A percentile compares a stretch with the other conserved stretches of the same genome.
phyloP scores from a whole-genome alignment of 2,888 invertebrate species.

The Amiota mariae region DNA sequence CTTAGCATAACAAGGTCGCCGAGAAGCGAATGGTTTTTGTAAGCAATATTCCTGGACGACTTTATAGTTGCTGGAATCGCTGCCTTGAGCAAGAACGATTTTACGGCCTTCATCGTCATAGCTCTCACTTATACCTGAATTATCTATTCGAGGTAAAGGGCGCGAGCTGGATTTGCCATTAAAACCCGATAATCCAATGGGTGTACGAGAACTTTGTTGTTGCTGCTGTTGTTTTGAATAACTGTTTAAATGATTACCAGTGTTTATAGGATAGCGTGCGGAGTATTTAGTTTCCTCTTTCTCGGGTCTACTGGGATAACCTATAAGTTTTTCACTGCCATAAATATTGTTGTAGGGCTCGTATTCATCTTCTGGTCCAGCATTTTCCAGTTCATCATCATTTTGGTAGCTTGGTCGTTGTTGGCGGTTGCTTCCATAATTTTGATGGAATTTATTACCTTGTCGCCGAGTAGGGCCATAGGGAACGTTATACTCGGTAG shows the following conservation, averaged over 20 bases:
- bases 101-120: constrained; percentile 35
- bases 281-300: constrained; percentile 22
- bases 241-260: not conserved
- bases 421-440: constrained; percentile 16
- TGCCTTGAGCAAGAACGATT: constrained; percentile 31
- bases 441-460: not conserved
- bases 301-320: constrained; percentile 33
- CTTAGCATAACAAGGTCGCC: constrained; percentile 49
- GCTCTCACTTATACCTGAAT: constrained; percentile 25
- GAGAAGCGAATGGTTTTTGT: constrained; percentile 54
- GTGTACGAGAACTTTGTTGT: constrained; percentile 2
- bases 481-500: not conserved
- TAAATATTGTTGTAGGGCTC: constrained; percentile 43
- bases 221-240: not conserved
- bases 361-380: constrained; percentile 20
- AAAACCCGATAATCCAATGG: not conserved
- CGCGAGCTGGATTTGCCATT: not conserved
- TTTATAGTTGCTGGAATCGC: constrained; percentile 44
- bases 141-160: constrained; percentile 11
- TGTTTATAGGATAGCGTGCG: constrained; percentile 6
- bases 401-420: constrained; percentile 29
- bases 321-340: constrained; percentile 47
- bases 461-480: not conserved
- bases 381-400: constrained; percentile 21
- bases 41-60: constrained; percentile 61